Conservation (phyloP, 1,140 invertebrate genomes). For the Pseudomyrmex concolor region DNA sequence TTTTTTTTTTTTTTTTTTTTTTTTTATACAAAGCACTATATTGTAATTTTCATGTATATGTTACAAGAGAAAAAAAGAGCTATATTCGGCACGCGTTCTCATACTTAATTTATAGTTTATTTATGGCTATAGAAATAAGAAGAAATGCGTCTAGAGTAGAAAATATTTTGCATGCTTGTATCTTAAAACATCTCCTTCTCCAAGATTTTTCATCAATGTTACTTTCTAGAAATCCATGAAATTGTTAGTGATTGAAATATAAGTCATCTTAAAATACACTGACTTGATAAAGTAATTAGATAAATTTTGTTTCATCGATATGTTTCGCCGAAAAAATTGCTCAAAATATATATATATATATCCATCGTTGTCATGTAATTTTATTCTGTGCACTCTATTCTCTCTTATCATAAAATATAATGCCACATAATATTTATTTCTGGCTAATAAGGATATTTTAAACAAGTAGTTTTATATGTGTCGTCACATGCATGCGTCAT, state of each 20-base stretch:
- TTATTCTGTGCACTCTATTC: constrained; percentile 1
- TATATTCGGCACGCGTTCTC: neutral
- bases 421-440: neutral
- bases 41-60: constrained; percentile 5
- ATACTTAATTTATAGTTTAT: neutral
- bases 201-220: neutral
- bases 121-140: neutral
- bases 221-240: neutral
- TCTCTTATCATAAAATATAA: constrained; percentile 7
- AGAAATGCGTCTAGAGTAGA: neutral
- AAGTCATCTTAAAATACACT: neutral
- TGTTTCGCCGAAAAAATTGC: neutral
- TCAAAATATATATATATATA: too few species aligned
- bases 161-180: constrained; percentile 36
- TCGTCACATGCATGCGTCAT: constrained; percentile 17
- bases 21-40: constrained; percentile 8
- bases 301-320: neutral
- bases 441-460: neutral
- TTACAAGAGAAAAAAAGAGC: neutral
- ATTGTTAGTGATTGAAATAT: neutral
- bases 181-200: neutral
- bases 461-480: neutral
- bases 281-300: neutral
- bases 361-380: neutral
- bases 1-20: too few species aligned